Conservation (phyloP, 2,113 vertebrate species). For the Pseudopodoces humilis region DNA sequence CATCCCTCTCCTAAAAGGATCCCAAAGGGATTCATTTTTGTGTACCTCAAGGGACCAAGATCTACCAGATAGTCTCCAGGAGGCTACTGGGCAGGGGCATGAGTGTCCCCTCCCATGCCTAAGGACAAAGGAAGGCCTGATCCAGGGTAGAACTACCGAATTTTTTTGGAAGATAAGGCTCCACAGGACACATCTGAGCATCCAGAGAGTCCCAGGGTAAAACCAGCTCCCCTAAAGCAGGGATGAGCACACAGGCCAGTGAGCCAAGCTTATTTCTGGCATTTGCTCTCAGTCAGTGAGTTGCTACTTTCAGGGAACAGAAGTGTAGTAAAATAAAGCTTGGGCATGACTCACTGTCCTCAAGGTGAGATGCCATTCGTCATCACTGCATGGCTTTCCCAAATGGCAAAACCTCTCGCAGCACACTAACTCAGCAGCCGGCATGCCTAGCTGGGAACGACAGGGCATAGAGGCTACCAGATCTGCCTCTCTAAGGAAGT, state of each 20-base stretch:
- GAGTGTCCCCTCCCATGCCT: background rate
- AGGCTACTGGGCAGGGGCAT: background rate
- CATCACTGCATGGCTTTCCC: background rate
- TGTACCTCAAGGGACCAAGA: background rate
- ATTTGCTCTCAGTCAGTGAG: background rate
- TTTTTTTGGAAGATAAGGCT: background rate
- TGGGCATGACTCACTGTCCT: background rate
- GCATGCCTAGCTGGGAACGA: background rate
- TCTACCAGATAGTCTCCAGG: background rate
- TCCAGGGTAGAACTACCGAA: background rate
- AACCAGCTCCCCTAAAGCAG: background rate
- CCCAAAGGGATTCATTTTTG: background rate
- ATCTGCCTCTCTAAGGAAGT: background rate
- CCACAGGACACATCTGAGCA: background rate
- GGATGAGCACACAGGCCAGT: rapidly evolving
- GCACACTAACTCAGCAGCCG: background rate
- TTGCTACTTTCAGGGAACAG: background rate
- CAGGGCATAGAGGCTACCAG: background rate
- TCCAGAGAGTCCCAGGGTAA: background rate
- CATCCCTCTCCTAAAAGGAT: background rate
- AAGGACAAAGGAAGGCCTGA: background rate
- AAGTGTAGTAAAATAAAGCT: background rate
- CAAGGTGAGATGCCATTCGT: background rate
- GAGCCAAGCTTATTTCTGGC: background rate
- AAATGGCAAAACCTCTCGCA: background rate